Evolutionary conservation across 2,888 invertebrate species (phyloP).

Genomic region (Eupithecia vulgata): DNA sequence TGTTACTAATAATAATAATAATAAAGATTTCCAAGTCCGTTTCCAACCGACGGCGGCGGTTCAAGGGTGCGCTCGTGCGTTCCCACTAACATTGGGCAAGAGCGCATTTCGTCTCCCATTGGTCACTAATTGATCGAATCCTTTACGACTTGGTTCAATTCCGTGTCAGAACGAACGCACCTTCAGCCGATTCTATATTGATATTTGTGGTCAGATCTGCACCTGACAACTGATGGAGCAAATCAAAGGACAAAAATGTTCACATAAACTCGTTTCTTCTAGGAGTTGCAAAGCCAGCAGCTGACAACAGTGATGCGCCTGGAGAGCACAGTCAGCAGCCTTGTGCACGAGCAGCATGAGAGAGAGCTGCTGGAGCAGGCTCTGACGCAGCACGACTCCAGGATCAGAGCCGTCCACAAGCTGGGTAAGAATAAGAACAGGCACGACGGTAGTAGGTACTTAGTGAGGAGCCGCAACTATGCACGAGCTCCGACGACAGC

Average conservation of each 20-base stretch:
- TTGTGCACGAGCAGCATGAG: slow-evolving; percentile 77
- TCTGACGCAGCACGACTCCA: slow-evolving; percentile 73
- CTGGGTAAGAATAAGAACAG: slow-evolving; percentile 59
- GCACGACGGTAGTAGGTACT: background rate
- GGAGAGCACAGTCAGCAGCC: slow-evolving; percentile 75
- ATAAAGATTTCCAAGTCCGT: too few relatives aligned
- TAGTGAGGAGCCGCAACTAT: background rate
- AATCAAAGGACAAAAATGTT: too few relatives aligned
- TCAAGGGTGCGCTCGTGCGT: too few relatives aligned
- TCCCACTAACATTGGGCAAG: too few relatives aligned
- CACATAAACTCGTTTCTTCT: slow-evolving; percentile 16
- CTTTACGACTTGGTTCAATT: too few relatives aligned
- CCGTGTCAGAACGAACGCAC: too few relatives aligned
- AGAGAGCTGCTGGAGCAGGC: slow-evolving; percentile 76
- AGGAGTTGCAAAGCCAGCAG: slow-evolving; percentile 82
- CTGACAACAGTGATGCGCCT: slow-evolving; percentile 76
- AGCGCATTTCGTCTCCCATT: too few relatives aligned
- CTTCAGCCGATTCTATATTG: too few relatives aligned
- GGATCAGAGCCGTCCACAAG: slow-evolving; percentile 67
- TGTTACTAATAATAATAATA: too few relatives aligned
- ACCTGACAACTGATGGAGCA: background rate
- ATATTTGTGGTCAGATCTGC: too few relatives aligned
- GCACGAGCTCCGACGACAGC: background rate
- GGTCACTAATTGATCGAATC: too few relatives aligned
- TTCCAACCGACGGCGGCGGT: too few relatives aligned